A percentile compares a stretch with the other conserved stretches of the same genome.
phyloP scores from a whole-genome alignment of 2,113 vertebrate species.

The Alligator mississippiensis region DNA sequence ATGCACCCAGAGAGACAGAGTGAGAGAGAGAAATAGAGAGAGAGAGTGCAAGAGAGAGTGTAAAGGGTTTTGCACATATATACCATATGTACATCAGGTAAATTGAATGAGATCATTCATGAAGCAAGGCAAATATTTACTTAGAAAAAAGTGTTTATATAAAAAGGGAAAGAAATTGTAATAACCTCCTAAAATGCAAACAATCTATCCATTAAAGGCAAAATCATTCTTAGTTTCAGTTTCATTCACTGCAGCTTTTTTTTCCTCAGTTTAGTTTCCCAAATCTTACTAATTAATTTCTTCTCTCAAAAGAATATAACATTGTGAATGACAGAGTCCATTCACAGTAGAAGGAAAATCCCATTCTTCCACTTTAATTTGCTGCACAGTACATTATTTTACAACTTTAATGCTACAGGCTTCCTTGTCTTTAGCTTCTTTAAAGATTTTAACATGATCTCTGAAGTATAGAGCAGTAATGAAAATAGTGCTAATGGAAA shows the following conservation, averaged over 20 bases:
- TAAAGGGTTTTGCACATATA: neutral
- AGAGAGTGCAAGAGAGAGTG: too few relatives aligned
- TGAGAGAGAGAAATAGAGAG: too few relatives aligned
- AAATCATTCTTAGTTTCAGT: neutral
- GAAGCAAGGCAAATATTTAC: neutral
- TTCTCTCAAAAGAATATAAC: neutral
- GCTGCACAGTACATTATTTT: neutral
- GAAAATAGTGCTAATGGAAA: neutral
- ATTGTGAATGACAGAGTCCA: neutral
- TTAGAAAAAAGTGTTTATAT: neutral
- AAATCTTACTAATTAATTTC: neutral
- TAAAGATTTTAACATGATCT: neutral
- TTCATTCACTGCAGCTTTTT: neutral
- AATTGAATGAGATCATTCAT: rapidly evolving
- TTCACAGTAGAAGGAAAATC: neutral
- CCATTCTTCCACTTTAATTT: neutral
- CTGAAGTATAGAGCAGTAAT: neutral
- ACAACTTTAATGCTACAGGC: neutral
- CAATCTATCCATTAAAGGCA: neutral
- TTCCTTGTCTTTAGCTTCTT: neutral
- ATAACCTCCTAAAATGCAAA: neutral
- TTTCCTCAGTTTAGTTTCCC: neutral
- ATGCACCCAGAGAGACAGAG: too few relatives aligned
- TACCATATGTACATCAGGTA: neutral
- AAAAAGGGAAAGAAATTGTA: neutral